Evolutionary conservation across 1,140 invertebrate species (phyloP), one percentile per base, ranked within the genome.

Genomic region (Ips nitidus): DNA sequence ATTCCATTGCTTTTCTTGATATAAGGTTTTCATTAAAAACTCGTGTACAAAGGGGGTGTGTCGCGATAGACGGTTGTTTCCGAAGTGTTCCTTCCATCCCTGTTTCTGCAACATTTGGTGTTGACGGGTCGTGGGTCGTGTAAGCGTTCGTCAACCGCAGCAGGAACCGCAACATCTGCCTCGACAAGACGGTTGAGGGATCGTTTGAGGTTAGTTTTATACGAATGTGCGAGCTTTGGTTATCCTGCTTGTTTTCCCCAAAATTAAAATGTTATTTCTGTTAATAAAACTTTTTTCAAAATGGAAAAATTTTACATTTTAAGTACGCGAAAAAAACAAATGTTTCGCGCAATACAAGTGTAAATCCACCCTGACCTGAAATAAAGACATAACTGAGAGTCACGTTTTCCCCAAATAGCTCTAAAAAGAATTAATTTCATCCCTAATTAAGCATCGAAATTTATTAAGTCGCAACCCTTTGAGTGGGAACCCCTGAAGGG

Each of bases 401-500:
- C 55, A 41, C 52, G 41, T 40, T 58, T 59, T 57, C 52, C 55
- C 66, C 39, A 52, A 57, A 58, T 53, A 57, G 41, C 40, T 50
- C 52, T 53, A 61, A 68, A 69, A 66, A 69, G 69, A 72, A 77
- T 77, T 74, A 75, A 77, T 77, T 77, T 77, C 75, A 75, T 74
- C 75, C 74, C 73, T 75, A 75, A 77, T 77, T 77, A 77, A 77
- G 71, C 74, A 74, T 70, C 67, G 71, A 70, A 70, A 75, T 76
- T 76, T 73, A 75, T 76, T 75, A 76, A 74, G 68, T 76, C 62
- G 64, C 67, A 75, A 74, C 75, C 73, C 74, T 75, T 74, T 66
- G 68, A 65, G 66, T 69, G 67, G 60, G 57, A 64, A 52, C 65
- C 56, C 68, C 58, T 50, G 40, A 50, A 55, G 58, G 69, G 63